Evolutionary conservation across 2,797 vertebrate species (phyloP).

Genomic region (Galago senegalensis): DNA sequence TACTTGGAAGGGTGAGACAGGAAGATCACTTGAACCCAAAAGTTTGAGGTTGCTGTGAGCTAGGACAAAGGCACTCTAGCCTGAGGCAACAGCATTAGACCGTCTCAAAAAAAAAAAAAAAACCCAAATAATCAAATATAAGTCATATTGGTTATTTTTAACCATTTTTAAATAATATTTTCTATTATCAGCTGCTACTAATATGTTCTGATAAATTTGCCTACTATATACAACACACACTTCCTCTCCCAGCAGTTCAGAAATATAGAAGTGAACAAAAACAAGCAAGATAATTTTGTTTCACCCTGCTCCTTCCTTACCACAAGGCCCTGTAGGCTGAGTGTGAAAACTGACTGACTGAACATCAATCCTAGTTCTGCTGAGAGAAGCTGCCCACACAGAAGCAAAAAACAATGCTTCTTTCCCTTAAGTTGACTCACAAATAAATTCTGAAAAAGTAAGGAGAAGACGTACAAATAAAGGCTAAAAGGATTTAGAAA

Average conservation of each 20-base stretch:
- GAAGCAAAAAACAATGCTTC: conserved; percentile 66
- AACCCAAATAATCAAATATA: conserved; percentile 25
- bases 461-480: conserved; percentile 57
- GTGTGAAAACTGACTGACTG: conserved; percentile 58
- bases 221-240: neutral
- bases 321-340: conserved; percentile 52
- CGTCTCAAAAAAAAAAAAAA: neutral
- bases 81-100: too few relatives aligned
- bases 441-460: conserved; percentile 45
- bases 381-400: conserved; percentile 69
- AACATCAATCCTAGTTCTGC: conserved; percentile 65
- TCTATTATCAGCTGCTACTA: conserved; percentile 16
- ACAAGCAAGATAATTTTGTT: conserved; percentile 36
- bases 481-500: neutral
- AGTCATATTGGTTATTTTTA: neutral
- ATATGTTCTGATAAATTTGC: neutral
- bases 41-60: too few relatives aligned
- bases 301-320: conserved; percentile 55
- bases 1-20: too few relatives aligned
- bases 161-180: conserved; percentile 7
- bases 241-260: conserved; percentile 16
- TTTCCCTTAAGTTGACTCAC: conserved; percentile 55
- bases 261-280: conserved; percentile 31
- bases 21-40: too few relatives aligned
- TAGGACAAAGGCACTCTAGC: too few relatives aligned